These are phyloP conservation scores for Thryonomys swinderianus DNA, from an alignment of 2,113 vertebrate genomes.

Conservation along the genomic window DNA sequence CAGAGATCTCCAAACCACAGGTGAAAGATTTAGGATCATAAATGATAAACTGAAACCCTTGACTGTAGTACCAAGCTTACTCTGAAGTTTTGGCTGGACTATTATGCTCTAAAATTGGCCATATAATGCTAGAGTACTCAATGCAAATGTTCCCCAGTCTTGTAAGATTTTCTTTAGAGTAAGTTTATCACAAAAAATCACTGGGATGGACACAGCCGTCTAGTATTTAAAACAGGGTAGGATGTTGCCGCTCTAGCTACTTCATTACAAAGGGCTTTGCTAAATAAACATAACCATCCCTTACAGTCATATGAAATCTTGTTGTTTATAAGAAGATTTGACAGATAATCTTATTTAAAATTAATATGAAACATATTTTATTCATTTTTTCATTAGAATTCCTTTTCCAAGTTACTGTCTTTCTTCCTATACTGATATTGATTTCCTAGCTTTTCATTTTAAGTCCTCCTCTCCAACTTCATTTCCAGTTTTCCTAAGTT, in stretches of 20 bases:
- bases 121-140: background rate
- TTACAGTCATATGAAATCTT: slow-evolving; percentile 3
- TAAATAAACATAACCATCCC: slow-evolving; percentile 2
- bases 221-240: background rate
- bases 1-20: background rate
- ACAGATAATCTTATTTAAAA: slow-evolving; percentile 43
- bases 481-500: slow-evolving; percentile 57
- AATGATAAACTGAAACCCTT: background rate
- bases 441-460: slow-evolving; percentile 33
- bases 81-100: background rate
- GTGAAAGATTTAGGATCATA: background rate
- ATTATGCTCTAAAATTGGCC: background rate
- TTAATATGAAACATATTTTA: slow-evolving; percentile 59
- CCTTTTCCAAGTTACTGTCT: slow-evolving; percentile 10
- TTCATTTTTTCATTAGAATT: slow-evolving; percentile 42
- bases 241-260: background rate
- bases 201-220: background rate
- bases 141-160: background rate
- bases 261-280: slow-evolving; percentile 41
- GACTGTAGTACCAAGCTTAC: background rate
- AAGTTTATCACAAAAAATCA: background rate
- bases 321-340: slow-evolving; percentile 45
- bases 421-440: slow-evolving; percentile 17
- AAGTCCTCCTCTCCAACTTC: slow-evolving; percentile 38
- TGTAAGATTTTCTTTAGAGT: slow-evolving; percentile 10